phyloP scores from a whole-genome alignment of 2,888 invertebrate species.

The Beris chalybata region DNA sequence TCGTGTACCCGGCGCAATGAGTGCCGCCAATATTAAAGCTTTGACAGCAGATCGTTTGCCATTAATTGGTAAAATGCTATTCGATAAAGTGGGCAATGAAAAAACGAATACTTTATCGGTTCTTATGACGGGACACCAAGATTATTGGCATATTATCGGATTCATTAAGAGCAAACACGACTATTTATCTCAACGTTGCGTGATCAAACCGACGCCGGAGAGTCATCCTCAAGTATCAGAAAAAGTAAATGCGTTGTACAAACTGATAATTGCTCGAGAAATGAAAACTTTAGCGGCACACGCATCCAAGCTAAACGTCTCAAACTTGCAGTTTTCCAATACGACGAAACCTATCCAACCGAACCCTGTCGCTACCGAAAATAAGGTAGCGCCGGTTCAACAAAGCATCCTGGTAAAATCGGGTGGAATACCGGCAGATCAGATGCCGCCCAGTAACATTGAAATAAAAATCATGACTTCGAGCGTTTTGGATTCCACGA shows the following conservation, averaged over 20 bases:
- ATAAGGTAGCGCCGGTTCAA: background rate
- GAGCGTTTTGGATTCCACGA: conserved; percentile 39
- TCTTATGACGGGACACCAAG: conserved; percentile 39
- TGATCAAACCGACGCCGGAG: conserved; percentile 51
- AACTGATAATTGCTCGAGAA: conserved; percentile 35
- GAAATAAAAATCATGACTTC: conserved; percentile 33
- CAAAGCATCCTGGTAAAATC: too few relatives aligned
- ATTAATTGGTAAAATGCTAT: conserved; percentile 49
- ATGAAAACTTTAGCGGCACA: background rate
- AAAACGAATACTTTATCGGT: conserved; percentile 48
- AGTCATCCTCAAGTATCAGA: conserved; percentile 52
- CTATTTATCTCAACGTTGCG: conserved; percentile 47
- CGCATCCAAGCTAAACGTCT: background rate
- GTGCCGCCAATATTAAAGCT: conserved; percentile 49
- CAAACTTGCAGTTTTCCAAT: background rate
- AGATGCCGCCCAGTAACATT: conserved; percentile 33
- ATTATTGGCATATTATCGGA: conserved; percentile 43
- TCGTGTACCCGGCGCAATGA: conserved; percentile 47
- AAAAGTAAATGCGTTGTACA: conserved; percentile 52
- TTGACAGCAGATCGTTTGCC: conserved; percentile 44
- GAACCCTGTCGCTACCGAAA: background rate
- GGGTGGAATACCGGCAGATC: background rate
- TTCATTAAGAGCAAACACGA: conserved; percentile 47
- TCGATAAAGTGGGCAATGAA: conserved; percentile 40
- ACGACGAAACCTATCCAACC: background rate